Conservation (phyloP, 2,888 invertebrate species). For the Plebejus melissa region DNA sequence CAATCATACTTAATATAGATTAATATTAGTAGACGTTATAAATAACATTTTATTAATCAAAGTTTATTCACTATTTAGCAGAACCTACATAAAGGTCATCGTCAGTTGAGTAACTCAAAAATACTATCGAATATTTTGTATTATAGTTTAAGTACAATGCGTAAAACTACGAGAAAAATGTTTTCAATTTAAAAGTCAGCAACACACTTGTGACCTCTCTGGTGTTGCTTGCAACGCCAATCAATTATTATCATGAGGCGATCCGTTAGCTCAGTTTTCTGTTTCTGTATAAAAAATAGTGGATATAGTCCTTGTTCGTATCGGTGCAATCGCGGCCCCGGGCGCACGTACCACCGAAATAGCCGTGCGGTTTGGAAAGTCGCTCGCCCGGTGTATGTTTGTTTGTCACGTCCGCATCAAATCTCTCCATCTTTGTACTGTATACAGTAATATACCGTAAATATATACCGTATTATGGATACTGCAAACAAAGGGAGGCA, state of each 20-base stretch:
- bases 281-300: too few relatives aligned
- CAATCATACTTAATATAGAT: not conserved
- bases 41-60: not conserved
- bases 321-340: not conserved
- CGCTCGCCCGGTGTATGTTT: constrained; percentile 37
- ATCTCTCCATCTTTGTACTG: constrained; percentile 6
- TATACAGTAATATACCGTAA: not conserved
- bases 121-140: too few relatives aligned
- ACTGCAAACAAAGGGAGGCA: too few relatives aligned
- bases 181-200: too few relatives aligned
- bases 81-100: not conserved
- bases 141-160: too few relatives aligned
- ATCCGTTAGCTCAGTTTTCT: too few relatives aligned
- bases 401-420: constrained; percentile 15
- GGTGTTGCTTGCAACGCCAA: too few relatives aligned
- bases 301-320: not conserved
- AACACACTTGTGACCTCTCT: too few relatives aligned
- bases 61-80: not conserved
- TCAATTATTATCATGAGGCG: too few relatives aligned
- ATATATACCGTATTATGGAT: not conserved
- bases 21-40: not conserved
- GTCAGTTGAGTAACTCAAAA: too few relatives aligned
- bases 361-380: constrained; percentile 44
- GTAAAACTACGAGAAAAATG: too few relatives aligned
- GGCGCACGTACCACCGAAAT: constrained; percentile 48